Evolutionary conservation across 1,140 invertebrate species (phyloP).

Genomic region (Atopsyche davidsoni): DNA sequence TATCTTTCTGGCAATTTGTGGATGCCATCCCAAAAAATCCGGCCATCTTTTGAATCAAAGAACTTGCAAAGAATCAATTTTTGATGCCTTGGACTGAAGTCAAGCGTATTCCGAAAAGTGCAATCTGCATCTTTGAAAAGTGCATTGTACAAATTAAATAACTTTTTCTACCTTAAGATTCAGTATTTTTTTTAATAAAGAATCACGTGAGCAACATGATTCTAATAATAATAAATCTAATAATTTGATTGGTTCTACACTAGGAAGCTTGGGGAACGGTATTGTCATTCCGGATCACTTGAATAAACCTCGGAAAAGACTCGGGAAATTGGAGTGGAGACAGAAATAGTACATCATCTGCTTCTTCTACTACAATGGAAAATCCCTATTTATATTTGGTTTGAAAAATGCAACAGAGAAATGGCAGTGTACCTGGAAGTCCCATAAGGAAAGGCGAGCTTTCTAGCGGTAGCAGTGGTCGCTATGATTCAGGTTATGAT

Average conservation of each 20-base stretch:
- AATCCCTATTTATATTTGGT: slow-evolving; percentile 81
- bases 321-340: slow-evolving; percentile 96
- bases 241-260: slow-evolving; percentile 55
- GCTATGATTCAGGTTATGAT: slow-evolving; percentile 84
- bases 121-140: no score
- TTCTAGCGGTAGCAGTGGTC: slow-evolving; percentile 57
- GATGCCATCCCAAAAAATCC: no score
- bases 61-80: no score
- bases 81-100: no score
- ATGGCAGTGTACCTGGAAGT: slow-evolving; percentile 60
- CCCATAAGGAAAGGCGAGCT: slow-evolving; percentile 63
- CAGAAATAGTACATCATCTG: slow-evolving; percentile 86
- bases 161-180: no score
- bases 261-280: slow-evolving; percentile 48
- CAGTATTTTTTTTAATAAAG: no score
- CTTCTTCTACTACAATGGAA: slow-evolving; percentile 86
- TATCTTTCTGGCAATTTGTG: no score
- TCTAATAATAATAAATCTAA: no score
- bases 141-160: no score
- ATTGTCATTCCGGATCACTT: slow-evolving; percentile 67
- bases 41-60: no score
- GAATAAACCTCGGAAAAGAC: slow-evolving; percentile 75
- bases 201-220: no score
- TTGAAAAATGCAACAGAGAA: slow-evolving; percentile 57
- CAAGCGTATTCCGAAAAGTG: no score